These are phyloP conservation scores for Syrphus vitripennis DNA, from an alignment of 2,888 invertebrate species.

Conservation along the genomic window DNA sequence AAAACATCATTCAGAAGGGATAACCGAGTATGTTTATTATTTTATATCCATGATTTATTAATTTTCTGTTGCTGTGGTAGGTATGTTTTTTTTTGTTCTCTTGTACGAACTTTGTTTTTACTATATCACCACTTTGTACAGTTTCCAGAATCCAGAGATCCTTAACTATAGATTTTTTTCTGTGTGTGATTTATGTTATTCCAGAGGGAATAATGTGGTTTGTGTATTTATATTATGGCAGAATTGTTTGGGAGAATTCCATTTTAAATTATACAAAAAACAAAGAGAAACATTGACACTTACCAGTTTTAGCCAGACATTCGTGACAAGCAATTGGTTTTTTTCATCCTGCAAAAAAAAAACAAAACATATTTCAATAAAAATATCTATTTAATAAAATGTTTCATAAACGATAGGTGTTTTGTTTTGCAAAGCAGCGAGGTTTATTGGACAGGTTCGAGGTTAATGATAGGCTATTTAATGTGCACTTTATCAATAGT, in stretches of 20 bases:
- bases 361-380: slow-evolving; percentile 48
- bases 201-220: slow-evolving; percentile 25
- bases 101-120: background rate
- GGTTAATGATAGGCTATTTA: background rate
- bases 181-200: slow-evolving; percentile 2
- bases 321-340: slow-evolving; percentile 97
- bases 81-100: background rate
- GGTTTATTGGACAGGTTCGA: background rate
- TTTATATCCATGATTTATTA: slow-evolving; percentile 69
- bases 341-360: slow-evolving; percentile 88
- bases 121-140: background rate
- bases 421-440: no score
- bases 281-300: slow-evolving; percentile 68
- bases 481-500: background rate
- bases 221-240: background rate
- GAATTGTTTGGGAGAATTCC: background rate
- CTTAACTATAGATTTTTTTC: slow-evolving; percentile 28
- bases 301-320: slow-evolving; percentile 92
- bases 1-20: slow-evolving; percentile 38
- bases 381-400: background rate
- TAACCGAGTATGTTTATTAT: slow-evolving; percentile 69
- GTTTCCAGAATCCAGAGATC: background rate
- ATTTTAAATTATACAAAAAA: background rate
- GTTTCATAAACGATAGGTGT: no score
- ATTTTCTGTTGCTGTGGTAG: slow-evolving; percentile 43